A percentile compares a stretch with the other conserved stretches of the same genome.
Conservation (phyloP, 2,888 invertebrate genomes). For the Chouioia cunea region DNA sequence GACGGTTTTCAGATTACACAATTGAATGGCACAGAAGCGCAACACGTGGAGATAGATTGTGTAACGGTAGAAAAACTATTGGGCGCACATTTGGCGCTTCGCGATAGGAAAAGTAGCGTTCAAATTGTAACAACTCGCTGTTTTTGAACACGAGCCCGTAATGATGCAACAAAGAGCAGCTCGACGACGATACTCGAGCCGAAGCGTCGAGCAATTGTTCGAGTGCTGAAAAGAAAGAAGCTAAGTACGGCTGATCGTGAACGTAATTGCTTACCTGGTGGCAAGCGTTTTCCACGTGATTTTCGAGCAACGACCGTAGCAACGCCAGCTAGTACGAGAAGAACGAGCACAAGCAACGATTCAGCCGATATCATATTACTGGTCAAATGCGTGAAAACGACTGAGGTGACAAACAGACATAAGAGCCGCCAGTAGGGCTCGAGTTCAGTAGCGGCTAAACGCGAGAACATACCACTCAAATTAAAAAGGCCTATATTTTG, state of each 20-base stretch:
- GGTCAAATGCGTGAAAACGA: no score
- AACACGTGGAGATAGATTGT: no score
- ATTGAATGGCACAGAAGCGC: no score
- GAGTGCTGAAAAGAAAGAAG: neutral
- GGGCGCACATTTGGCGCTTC: no score
- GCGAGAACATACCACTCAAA: no score
- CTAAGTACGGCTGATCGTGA: neutral
- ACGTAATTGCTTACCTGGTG: constrained; percentile 30
- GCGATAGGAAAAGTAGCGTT: no score
- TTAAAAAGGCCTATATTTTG: no score
- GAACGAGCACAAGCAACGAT: constrained; percentile 9
- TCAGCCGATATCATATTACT: constrained; percentile 13
- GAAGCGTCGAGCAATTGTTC: neutral
- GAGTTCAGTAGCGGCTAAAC: neutral
- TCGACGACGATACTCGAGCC: neutral
- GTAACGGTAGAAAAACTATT: no score
- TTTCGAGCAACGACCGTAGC: constrained; percentile 1
- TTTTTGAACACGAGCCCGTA: no score
- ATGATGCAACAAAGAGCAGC: neutral
- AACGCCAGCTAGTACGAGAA: constrained; percentile 1
- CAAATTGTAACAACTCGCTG: no score
- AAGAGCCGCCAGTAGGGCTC: neutral
- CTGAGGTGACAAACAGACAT: neutral
- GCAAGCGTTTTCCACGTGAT: neutral
- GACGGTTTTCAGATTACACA: no score